Conservation (phyloP, 2,888 invertebrate species). For the Cantharis nigra region DNA sequence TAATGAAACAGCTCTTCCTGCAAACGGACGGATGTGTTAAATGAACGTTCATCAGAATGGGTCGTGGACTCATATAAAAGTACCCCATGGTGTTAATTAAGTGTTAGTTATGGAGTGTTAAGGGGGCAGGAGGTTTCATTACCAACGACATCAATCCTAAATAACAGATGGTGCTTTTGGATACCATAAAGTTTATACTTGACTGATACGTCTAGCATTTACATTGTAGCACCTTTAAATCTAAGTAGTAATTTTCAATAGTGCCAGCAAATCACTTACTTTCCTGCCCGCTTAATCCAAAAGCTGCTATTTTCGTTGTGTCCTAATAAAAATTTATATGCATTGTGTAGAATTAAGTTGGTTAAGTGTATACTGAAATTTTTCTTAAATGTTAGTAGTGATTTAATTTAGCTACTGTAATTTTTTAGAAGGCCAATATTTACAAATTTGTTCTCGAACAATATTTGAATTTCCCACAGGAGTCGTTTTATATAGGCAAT, state of each 20-base stretch:
- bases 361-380: not conserved
- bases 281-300: not conserved
- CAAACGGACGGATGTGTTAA: slow-evolving; percentile 36
- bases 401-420: not conserved
- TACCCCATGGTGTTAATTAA: slow-evolving; percentile 52
- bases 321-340: not conserved
- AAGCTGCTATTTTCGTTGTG: not conserved
- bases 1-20: slow-evolving; percentile 28
- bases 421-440: not conserved
- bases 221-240: not conserved
- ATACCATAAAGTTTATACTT: slow-evolving; percentile 15
- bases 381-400: not conserved
- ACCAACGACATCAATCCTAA: slow-evolving; percentile 38
- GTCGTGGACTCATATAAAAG: slow-evolving; percentile 46
- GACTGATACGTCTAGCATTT: not conserved
- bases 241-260: not conserved
- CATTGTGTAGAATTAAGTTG: not conserved
- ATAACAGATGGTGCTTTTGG: slow-evolving; percentile 38
- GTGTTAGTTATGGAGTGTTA: slow-evolving; percentile 46
- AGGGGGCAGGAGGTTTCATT: slow-evolving; percentile 36
- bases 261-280: not conserved
- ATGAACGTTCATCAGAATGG: slow-evolving; percentile 40
- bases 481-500: not conserved
- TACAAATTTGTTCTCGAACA: not conserved
- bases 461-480: slow-evolving; percentile 1